Evolutionary conservation across 2,797 vertebrate species (phyloP).

Genomic region (Scyliorhinus canicula): DNA sequence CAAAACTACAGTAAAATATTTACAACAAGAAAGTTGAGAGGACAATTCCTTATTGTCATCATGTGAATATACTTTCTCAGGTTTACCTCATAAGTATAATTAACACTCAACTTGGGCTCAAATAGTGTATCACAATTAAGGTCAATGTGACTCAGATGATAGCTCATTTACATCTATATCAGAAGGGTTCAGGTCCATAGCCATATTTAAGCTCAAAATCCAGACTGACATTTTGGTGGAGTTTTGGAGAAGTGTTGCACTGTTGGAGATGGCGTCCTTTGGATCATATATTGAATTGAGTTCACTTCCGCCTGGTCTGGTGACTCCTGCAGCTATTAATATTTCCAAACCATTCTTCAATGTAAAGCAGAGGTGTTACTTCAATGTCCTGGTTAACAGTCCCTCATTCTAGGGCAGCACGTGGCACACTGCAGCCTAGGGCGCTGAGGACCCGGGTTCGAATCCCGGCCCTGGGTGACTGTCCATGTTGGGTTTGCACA

Average conservation of each 20-base stretch:
- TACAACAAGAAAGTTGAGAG: background rate
- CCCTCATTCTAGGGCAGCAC: too few species aligned
- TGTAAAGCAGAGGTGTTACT: background rate
- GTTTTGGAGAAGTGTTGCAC: background rate
- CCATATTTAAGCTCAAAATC: background rate
- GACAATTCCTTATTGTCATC: background rate
- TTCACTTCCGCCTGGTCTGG: background rate
- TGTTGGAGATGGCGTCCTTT: background rate
- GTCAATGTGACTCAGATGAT: background rate
- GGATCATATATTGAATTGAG: background rate
- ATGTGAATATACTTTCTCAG: background rate
- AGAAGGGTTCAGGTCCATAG: background rate
- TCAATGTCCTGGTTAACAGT: background rate
- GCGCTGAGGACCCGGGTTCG: too few species aligned
- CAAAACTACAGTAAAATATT: background rate
- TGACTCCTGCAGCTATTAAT: background rate
- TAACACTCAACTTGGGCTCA: background rate
- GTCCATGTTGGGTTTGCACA: too few species aligned
- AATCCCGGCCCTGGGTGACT: too few species aligned
- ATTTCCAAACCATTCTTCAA: background rate
- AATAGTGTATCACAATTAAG: background rate
- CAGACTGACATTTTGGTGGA: background rate
- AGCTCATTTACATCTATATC: background rate
- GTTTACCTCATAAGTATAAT: background rate
- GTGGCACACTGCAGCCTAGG: too few species aligned